Conservation (phyloP, 2,888 invertebrate species). For the Oligia latruncula region DNA sequence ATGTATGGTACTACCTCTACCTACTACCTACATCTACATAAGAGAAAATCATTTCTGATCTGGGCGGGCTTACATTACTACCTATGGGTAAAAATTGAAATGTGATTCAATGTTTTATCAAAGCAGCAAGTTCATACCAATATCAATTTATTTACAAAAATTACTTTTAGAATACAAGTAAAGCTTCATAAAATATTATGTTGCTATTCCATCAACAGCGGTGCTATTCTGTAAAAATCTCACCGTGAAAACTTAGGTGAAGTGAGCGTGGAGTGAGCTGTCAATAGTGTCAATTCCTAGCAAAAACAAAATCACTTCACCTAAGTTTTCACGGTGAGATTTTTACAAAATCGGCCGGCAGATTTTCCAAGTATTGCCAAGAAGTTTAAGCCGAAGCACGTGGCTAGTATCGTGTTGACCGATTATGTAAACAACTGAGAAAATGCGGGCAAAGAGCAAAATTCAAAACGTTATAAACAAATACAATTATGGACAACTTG, state of each 20-base stretch:
- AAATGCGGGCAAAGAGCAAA: slow-evolving; percentile 26
- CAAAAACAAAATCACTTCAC: too few relatives aligned
- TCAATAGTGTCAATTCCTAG: too few relatives aligned
- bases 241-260: too few relatives aligned
- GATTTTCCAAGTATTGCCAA: slow-evolving; percentile 11
- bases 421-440: slow-evolving; percentile 17
- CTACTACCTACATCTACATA: neutral
- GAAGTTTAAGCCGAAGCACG: slow-evolving; percentile 10
- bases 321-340: too few relatives aligned
- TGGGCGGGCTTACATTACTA: neutral
- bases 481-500: slow-evolving; percentile 43
- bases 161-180: neutral
- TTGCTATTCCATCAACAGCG: neutral
- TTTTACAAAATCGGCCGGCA: neutral
- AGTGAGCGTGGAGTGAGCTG: too few relatives aligned
- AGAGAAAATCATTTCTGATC: neutral
- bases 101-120: neutral
- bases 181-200: neutral
- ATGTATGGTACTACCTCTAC: neutral
- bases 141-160: neutral
- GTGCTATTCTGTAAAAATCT: too few relatives aligned
- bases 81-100: neutral
- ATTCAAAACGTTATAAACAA: slow-evolving; percentile 44
- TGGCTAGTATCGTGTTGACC: slow-evolving; percentile 23
- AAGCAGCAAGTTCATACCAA: neutral